phyloP scores from a whole-genome alignment of 2,888 invertebrate species.

The Ischnus inquisitorius region DNA sequence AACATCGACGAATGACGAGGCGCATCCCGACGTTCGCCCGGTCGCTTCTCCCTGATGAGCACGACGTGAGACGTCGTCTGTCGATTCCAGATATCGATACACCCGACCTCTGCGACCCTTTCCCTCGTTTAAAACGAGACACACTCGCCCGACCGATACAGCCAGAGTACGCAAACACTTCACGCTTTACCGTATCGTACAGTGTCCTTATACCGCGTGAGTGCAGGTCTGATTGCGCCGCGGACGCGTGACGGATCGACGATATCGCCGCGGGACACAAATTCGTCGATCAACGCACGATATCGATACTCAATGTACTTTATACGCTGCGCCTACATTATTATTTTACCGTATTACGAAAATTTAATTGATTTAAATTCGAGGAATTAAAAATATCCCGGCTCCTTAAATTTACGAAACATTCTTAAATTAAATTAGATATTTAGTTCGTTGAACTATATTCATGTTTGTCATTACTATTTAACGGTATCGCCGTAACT shows the following conservation, averaged over 20 bases:
- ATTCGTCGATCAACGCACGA: slow-evolving; percentile 72
- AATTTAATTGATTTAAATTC: background rate
- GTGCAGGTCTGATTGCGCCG: slow-evolving; percentile 79
- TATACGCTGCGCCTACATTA: background rate
- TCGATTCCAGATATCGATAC: slow-evolving; percentile 84
- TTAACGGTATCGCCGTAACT: too few species aligned
- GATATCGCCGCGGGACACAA: slow-evolving; percentile 78
- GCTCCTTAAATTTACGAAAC: too few species aligned
- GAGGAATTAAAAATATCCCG: too few species aligned
- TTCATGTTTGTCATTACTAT: too few species aligned
- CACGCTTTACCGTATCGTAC: slow-evolving; percentile 23
- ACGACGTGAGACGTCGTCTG: slow-evolving; percentile 82
- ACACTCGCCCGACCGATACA: slow-evolving; percentile 46
- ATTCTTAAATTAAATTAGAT: too few species aligned
- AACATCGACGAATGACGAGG: slow-evolving; percentile 78
- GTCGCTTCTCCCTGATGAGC: slow-evolving; percentile 82
- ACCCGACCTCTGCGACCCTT: slow-evolving; percentile 78
- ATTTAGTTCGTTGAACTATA: too few species aligned
- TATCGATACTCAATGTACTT: slow-evolving; percentile 55
- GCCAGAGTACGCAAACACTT: slow-evolving; percentile 21
- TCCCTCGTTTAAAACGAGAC: slow-evolving; percentile 64
- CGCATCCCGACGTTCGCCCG: slow-evolving; percentile 74
- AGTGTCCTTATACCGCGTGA: slow-evolving; percentile 66
- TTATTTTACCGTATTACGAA: background rate
- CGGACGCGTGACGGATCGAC: slow-evolving; percentile 77